A percentile compares a stretch with the other conserved stretches of the same genome.
These are phyloP conservation scores for Eulimnadia texana DNA, from an alignment of 1,140 invertebrate species.

Conservation along the genomic window DNA sequence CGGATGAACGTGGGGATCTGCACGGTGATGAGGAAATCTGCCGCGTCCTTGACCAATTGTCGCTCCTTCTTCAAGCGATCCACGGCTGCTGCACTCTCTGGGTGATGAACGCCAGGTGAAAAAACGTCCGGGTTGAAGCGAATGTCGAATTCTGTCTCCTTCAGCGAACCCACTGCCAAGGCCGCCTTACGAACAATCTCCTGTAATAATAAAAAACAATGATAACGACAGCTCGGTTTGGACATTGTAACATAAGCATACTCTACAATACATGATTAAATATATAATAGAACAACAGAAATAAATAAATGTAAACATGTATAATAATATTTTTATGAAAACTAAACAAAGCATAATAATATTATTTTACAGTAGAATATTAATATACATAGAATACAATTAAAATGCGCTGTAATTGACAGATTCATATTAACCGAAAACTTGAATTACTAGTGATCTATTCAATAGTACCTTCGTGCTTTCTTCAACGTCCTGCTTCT, in stretches of 20 bases:
- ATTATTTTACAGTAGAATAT: no score
- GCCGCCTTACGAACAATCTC: constrained; percentile 82
- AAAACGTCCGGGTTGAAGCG: constrained; percentile 97
- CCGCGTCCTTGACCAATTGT: constrained; percentile 82
- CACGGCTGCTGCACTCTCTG: constrained; percentile 41
- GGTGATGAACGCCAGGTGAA: constrained; percentile 80
- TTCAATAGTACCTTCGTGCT: constrained; percentile 11
- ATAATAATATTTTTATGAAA: neutral
- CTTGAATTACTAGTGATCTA: neutral
- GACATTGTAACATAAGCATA: no score
- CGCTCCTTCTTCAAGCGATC: constrained; percentile 60
- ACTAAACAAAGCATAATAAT: neutral
- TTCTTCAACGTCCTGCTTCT: constrained; percentile 47
- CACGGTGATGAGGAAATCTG: constrained; percentile 79
- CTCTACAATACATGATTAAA: no score
- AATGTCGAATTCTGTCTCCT: constrained; percentile 88
- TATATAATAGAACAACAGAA: no score
- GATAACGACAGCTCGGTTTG: no score
- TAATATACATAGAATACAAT: no score
- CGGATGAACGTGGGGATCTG: constrained; percentile 88
- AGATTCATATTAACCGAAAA: no score
- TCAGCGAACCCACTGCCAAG: constrained; percentile 75
- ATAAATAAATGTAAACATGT: neutral
- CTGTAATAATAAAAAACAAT: constrained; percentile 28
- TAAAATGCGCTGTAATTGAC: no score